Evolutionary conservation across 92 coral and sea anemone species (phyloP), one percentile per base, ranked within the genome.

Genomic region (Phenganax marumi): DNA sequence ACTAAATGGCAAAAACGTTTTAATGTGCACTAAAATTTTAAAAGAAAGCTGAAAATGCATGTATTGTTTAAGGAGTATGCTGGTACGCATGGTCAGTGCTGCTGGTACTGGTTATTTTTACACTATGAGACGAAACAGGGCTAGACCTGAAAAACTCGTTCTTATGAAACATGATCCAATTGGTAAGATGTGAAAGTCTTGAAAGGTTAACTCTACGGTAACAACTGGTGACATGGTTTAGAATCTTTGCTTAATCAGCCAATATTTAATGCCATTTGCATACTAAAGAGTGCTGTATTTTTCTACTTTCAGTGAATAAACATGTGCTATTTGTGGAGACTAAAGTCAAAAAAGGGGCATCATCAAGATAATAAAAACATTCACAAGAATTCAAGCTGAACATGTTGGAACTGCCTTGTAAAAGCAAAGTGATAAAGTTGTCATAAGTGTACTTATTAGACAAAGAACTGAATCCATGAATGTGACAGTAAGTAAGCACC

Each of bases 21-120:
- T 14, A 43, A 58, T 0, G 6, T 58, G 21, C n/a, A 58, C 65
- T 14, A 58, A 58, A 12, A 33, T 33, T 1, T 58, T 18, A 0
- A 16, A 58, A 16, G 23, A 33, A 33, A 33, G 43, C 43, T 33
- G 43, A 33, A 33, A 33, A 33, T 33, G 43, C 43, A 33, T 5
- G 0, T 33, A 33, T 33, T 33, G 3, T 33, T 33, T 8, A 50
- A 95, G 98, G 80, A 89, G 95, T 53, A 89, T 95, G 21, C 80
- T 95, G 48, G 97, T 95, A 10, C 86, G 96, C 39, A 87, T 95
- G 8, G 98, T 93, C 8, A 95, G 98, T 71, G 93, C 93, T 89
- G 98, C 98, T 73, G 98, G 98, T 0, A 95, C 98, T 8, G 98
- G 98, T 0, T 95, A 90, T 80, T 95, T 85, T 70, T 95, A 95